Evolutionary conservation across 2,797 vertebrate species (phyloP).

Genomic region (Peromyscus aztecus): DNA sequence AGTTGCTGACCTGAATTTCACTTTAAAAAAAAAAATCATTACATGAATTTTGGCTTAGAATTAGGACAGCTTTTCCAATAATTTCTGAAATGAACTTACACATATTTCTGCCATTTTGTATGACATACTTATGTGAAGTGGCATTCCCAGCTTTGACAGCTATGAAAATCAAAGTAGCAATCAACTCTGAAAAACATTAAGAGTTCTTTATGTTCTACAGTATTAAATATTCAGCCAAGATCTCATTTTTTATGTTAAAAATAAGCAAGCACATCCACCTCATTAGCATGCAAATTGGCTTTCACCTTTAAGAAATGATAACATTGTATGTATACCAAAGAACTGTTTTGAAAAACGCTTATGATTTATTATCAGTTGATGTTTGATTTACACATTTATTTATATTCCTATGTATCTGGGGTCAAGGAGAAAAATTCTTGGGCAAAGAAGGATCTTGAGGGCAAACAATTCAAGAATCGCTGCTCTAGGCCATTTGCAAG

Average conservation of each 20-base stretch:
- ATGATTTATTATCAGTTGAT: neutral
- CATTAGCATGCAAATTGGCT: neutral
- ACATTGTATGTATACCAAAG: neutral
- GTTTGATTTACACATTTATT: neutral
- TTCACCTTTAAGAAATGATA: conserved; percentile 8
- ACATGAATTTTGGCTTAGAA: neutral
- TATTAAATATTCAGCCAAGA: neutral
- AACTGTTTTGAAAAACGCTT: neutral
- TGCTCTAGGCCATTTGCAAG: neutral
- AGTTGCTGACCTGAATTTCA: neutral
- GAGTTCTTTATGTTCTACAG: neutral
- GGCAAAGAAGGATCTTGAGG: neutral
- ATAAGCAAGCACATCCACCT: neutral
- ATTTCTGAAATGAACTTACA: neutral
- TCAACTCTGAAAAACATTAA: neutral
- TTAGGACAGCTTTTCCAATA: neutral
- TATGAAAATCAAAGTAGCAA: neutral
- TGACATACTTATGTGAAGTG: neutral
- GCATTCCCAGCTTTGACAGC: neutral
- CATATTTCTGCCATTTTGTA: neutral
- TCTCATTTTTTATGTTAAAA: neutral
- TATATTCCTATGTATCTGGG: neutral
- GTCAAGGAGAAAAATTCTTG: neutral
- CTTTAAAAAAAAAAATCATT: neutral
- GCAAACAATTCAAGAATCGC: neutral